Evolutionary conservation across 2,113 vertebrate genomes (phyloP), one percentile per base, ranked within the genome.

Genomic region (Silurus asotus): DNA sequence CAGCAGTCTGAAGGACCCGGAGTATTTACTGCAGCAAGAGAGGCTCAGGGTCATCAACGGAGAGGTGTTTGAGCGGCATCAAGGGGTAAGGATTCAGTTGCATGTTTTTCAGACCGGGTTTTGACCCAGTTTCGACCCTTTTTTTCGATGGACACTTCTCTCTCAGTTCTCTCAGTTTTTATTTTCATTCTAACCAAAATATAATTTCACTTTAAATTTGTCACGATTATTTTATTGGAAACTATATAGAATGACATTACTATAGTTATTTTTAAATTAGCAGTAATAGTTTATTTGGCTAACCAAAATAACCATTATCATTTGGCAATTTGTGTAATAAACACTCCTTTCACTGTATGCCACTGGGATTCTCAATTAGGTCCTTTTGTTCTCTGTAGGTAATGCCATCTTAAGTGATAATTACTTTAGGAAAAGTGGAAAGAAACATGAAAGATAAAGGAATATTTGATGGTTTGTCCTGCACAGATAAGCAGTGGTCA

Each of bases 41-140:
- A 96, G 96, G 84, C 93, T 95, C 83, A 94, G 96, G 82, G 94
- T 95, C 76, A 87, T 96, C 87, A 97, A 96, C 83, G 95, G 96
- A 83, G 96, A 94, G 83, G 93, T 96, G 62, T 96, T 96, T 85
- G 96, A 98, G 90, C 95, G 97, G 76, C 97, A 97, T 79, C 95
- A 96, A 88, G 98, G 98, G 96, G 98, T 99, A 95, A 94, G 97
- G 0, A 53, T 69, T 2, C 37, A 81, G 25, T 6, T 65, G 8
- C 11, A 70, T 72, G 15, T 37, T 78, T 79, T 58, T 59, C 11
- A 61, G 37, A 20, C 4, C 4, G 7, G 37, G 8, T 45, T 45
- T 0, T 11, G 11, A 58, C 8, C 20, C n/a, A 70, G 13, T 72
- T 70, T 45, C 2, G 8, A 8, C 15, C 7, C 11, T 9, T 37